Evolutionary conservation across 2,888 invertebrate genomes (phyloP).

Genomic region (Scaptodrosophila latifasciaeformis): DNA sequence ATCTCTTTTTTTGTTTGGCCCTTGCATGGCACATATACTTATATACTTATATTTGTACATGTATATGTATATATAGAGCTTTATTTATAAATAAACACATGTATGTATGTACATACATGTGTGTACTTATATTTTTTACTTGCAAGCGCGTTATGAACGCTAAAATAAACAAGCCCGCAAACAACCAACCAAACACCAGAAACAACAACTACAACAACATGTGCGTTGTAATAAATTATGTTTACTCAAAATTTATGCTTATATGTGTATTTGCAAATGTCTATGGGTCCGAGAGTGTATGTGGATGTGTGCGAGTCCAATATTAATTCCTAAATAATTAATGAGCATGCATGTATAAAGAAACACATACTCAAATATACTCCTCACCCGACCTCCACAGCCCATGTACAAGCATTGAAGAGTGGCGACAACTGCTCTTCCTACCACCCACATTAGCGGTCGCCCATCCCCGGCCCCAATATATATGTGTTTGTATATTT

Average conservation of each 20-base stretch:
- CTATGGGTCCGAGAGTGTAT: constrained; percentile 9
- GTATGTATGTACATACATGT: constrained; percentile 7
- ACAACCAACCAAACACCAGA: constrained; percentile 34
- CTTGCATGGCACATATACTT: not conserved
- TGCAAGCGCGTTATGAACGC: constrained; percentile 39
- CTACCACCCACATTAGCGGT: not conserved
- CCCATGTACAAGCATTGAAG: not conserved
- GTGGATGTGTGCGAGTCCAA: constrained; percentile 50
- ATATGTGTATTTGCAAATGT: constrained; percentile 1
- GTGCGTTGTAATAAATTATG: constrained; percentile 59
- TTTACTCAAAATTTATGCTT: constrained; percentile 61
- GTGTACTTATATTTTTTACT: constrained; percentile 34
- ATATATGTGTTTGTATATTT: constrained; percentile 15
- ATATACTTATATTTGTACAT: not conserved
- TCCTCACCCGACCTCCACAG: constrained; percentile 22
- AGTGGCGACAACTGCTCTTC: not conserved
- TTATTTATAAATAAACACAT: constrained; percentile 37
- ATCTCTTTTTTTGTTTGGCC: too few species aligned
- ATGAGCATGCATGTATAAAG: constrained; percentile 61
- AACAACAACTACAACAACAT: constrained; percentile 27
- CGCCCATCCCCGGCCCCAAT: constrained; percentile 4
- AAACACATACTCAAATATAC: constrained; percentile 57
- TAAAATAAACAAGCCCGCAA: constrained; percentile 48
- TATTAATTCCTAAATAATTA: constrained; percentile 68
- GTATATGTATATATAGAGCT: not conserved